Conservation (phyloP, 2,797 vertebrate genomes). For the Acrossocheilus wenchowensis region DNA sequence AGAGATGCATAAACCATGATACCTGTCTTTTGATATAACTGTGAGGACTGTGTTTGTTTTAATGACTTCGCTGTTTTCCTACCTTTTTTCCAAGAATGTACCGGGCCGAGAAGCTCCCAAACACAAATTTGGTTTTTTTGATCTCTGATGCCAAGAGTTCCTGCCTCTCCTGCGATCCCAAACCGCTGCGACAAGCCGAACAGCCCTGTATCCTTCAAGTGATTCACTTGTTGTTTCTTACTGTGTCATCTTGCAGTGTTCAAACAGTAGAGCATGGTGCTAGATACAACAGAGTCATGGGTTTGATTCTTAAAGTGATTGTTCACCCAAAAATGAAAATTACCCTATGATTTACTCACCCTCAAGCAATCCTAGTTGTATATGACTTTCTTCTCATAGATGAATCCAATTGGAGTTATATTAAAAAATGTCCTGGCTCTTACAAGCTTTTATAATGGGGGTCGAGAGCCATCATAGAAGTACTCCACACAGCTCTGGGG, state of each 20-base stretch:
- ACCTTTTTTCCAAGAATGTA: conserved; percentile 84
- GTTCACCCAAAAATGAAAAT: background rate
- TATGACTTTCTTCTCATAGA: background rate
- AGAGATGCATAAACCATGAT: background rate
- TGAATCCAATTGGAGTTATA: no score
- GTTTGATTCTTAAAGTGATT: background rate
- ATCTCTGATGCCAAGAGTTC: conserved; percentile 93
- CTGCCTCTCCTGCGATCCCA: conserved; percentile 91
- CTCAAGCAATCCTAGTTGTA: background rate
- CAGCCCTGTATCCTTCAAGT: conserved; percentile 96
- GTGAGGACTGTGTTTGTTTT: background rate
- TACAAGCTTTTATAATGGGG: no score
- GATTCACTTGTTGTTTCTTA: background rate
- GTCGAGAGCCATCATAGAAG: no score
- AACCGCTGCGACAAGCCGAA: conserved; percentile 91
- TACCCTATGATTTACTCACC: background rate
- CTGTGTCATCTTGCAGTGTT: background rate
- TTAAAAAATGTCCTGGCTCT: no score
- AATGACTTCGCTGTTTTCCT: background rate
- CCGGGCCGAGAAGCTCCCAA: conserved; percentile 93
- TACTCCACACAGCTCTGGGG: no score
- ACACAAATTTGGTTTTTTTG: conserved; percentile 96
- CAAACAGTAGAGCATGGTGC: background rate
- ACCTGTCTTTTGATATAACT: background rate
- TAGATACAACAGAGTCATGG: background rate